Base-by-base conservation (phyloP, 2,888 invertebrate species). In the Idaea dimidiata region DNA sequence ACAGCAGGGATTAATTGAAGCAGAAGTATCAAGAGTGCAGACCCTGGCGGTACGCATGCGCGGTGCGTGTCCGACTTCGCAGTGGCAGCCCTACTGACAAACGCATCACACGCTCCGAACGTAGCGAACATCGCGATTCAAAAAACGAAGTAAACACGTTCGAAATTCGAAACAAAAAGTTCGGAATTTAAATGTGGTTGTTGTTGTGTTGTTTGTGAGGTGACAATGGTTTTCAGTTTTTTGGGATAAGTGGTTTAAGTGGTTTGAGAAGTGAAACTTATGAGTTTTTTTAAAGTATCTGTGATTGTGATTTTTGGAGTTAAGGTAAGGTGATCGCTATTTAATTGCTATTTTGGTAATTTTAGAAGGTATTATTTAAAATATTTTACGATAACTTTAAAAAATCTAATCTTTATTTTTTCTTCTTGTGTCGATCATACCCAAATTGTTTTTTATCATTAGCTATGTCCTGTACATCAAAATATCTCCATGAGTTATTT, bases 31-130 rank as follows among this genome's bases (percentile, higher is more conserved):
- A 89, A 88, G 84, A 80, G 77, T 78, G 77, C 75, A 78, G 86
- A 83, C 84, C 86, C 86, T 83, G 84, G 83, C 83, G 79, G 78
- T 84, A 91, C 91, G 91, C 91, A 90, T 82, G 91, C 91, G 91
- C 91, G 82, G 70, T 85, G 78, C 79, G 77, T 75, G 70, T 68
- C 73, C 71, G 64, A 73, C 78, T 81, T 87, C 87, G 87, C 91
- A 91, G 91, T 91, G 85, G 82, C 76, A 80, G 75, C 78, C 74
- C 77, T 77, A 82, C 85, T 75, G 71, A 84, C 83, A 83, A 74
- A 77, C 80, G 75, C 84, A 74, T 66, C 79, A 79, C 87, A 74
- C 89, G 89, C 69, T 56, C 16, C 73, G 67, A 68, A 67, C 24
- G 59, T 57, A 58, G 59, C 31, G 54, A 60, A 65, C 62, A 61